Evolutionary conservation across 2,797 vertebrate genomes (phyloP).

Genomic region (Syndactyla subalaris): DNA sequence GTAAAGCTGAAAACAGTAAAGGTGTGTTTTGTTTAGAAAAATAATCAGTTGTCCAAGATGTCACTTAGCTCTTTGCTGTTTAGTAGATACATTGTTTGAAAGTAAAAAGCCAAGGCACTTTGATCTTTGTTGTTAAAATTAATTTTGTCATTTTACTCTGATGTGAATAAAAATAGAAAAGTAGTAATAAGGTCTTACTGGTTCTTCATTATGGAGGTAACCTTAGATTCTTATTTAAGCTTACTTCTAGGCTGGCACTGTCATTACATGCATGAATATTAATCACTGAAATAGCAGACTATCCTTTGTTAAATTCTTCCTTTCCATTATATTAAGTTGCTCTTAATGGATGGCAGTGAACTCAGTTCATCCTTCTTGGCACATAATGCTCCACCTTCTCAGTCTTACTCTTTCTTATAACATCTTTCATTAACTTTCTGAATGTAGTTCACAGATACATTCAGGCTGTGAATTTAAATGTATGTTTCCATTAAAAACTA

Average conservation of each 20-base stretch:
- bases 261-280: background rate
- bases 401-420: background rate
- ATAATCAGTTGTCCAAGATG: background rate
- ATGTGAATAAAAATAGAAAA: background rate
- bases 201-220: background rate
- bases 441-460: fast-evolving
- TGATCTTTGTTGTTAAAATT: background rate
- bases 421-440: background rate
- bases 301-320: background rate
- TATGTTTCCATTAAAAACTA: background rate
- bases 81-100: background rate
- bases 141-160: background rate
- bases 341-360: background rate
- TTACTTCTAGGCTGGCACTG: background rate
- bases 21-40: background rate
- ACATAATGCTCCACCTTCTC: background rate
- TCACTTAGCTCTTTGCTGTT: background rate
- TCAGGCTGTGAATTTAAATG: background rate
- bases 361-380: background rate
- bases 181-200: background rate
- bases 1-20: background rate
- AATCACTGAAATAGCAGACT: background rate
- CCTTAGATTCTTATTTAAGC: background rate
- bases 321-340: background rate
- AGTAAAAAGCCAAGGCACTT: background rate